Evolutionary conservation across 2,888 invertebrate genomes (phyloP), one percentile per base, ranked within the genome.

Genomic region (Leptopilina myrica): DNA sequence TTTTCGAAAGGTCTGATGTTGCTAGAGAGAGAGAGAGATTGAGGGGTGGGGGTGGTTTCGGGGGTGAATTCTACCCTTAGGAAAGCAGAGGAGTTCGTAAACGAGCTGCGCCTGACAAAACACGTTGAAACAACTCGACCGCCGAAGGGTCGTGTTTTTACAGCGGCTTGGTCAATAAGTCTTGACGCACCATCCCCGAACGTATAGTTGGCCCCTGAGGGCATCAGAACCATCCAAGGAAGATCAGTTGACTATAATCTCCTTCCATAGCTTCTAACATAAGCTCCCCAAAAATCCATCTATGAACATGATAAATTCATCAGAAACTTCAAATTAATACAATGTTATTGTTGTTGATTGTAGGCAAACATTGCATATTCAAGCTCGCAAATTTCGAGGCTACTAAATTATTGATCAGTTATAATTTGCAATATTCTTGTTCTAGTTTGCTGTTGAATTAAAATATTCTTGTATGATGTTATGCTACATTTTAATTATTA

Each of bases 71-170:
- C 64, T 43, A 64, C 76, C 76, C 76, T 53, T 76, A 76, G 43
- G 20, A 76, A 64, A 76, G 56, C 53, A 56, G 64, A 76, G 78
- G 81, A 84, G 79, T 79, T 84, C 79, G 85, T 83, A 84, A 85
- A 83, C 79, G 82, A 83, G 83, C 81, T 83, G 79, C 79, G 83
- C 84, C 86, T 86, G 87, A 87, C 85, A 88, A 88, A 89, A 88
- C 87, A 87, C 81, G 84, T 83, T 87, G 85, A 88, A 88, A 87
- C 86, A 89, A 88, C 87, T 87, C 84, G 85, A 85, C 85, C 83
- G 83, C 81, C 84, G 82, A 84, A 85, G 87, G 86, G 86, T 87
- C 83, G 82, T 89, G 87, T 88, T 89, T 89, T 89, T 88, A 85
- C 83, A 86, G 85, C 83, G 81, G 84, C 84, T 80, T 80, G 80